Conservation (phyloP, 2,797 vertebrate genomes). For the Florisuga fusca region DNA sequence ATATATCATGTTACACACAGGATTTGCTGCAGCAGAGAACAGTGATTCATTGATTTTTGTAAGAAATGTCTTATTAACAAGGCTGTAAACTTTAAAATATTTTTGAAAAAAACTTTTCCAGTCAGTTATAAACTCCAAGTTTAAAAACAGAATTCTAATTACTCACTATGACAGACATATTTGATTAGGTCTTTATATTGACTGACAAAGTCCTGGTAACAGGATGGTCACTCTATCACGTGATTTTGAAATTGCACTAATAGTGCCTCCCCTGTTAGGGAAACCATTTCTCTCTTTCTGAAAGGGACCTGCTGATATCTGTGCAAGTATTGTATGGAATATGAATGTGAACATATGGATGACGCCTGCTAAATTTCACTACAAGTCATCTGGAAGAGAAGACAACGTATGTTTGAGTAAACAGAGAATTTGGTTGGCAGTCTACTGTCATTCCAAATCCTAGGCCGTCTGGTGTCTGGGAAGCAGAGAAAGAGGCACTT, state of each 20-base stretch:
- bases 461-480: slow-evolving; percentile 33
- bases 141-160: neutral
- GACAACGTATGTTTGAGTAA: slow-evolving; percentile 69
- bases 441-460: slow-evolving; percentile 60
- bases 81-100: slow-evolving; percentile 13
- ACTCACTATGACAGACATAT: neutral
- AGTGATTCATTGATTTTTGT: slow-evolving; percentile 44
- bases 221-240: neutral
- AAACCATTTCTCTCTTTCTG: slow-evolving; percentile 23
- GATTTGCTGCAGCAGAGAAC: slow-evolving; percentile 35
- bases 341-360: slow-evolving; percentile 68
- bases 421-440: slow-evolving; percentile 57
- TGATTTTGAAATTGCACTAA: neutral
- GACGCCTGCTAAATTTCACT: slow-evolving; percentile 57
- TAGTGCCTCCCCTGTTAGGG: neutral
- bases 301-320: slow-evolving; percentile 21
- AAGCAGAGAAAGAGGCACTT: slow-evolving; percentile 31
- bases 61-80: slow-evolving; percentile 35
- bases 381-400: slow-evolving; percentile 63
- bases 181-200: slow-evolving; percentile 4
- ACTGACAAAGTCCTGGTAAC: neutral
- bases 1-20: slow-evolving; percentile 11
- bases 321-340: slow-evolving; percentile 54
- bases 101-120: neutral
- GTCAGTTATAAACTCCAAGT: slow-evolving; percentile 29